Percentiles rank a stretch among this genome's conserved stretches.
Conservation (phyloP, 2,888 invertebrate species). For the Artemia sinica region DNA sequence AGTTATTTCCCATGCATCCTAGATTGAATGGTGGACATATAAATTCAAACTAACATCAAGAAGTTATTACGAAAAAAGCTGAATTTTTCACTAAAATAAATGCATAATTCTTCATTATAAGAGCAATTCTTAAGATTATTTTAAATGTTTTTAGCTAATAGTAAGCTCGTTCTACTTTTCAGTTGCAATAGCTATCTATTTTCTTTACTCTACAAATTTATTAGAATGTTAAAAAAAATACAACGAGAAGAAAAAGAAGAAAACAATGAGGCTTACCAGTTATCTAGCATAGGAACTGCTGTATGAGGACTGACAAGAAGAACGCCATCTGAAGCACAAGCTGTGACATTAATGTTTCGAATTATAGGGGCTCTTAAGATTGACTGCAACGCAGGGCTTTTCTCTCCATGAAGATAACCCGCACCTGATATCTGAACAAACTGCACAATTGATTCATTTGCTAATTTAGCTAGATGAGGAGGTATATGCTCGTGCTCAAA, state of each 20-base stretch:
- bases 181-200: too few species aligned
- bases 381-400: conserved; percentile 75
- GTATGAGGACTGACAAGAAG: conserved; percentile 75
- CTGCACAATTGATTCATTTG: conserved; percentile 57
- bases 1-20: too few species aligned
- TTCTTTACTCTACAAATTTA: not conserved
- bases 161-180: too few species aligned
- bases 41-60: too few species aligned
- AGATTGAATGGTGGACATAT: too few species aligned
- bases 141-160: too few species aligned
- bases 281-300: conserved; percentile 51
- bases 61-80: too few species aligned
- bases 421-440: conserved; percentile 73
- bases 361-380: conserved; percentile 72
- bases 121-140: too few species aligned
- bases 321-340: conserved; percentile 76
- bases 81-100: too few species aligned
- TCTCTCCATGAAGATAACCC: conserved; percentile 85
- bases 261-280: conserved; percentile 34
- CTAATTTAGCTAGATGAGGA: conserved; percentile 28
- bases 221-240: conserved; percentile 11
- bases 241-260: conserved; percentile 22
- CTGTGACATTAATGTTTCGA: conserved; percentile 55
- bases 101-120: too few species aligned
- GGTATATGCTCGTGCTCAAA: conserved; percentile 30